Evolutionary conservation across 1,140 invertebrate genomes (phyloP), one percentile per base, ranked within the genome.

Genomic region (Philotrypesis tridentata): DNA sequence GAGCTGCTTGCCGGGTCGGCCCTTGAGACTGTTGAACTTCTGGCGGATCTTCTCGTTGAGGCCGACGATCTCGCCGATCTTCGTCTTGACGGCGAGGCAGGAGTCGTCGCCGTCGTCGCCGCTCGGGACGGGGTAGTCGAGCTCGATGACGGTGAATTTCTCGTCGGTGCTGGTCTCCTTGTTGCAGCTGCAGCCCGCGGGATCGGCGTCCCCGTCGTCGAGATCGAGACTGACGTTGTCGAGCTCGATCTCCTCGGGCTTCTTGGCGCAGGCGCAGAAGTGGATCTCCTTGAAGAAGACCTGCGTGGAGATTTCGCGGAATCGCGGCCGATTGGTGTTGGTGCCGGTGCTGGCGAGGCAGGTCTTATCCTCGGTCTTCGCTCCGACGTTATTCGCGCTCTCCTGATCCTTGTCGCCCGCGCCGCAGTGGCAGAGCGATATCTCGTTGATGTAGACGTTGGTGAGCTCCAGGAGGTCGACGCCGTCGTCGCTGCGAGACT

Each of bases 401-500:
- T n/a, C n/a, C n/a, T n/a, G n/a, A n/a, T n/a, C 27, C 9, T 29
- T 21, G 4, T 68, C 65, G 1, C 60, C 8, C n/a, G 23, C 33
- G 2, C 29, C 17, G 25, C 63, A 75, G 29, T 29, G 25, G 17
- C 73, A 76, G 6, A 75, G n/a, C 27, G 43, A 68, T 8, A 76
- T 40, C 25, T 81, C 72, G 60, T 81, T 81, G 1, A 76, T 61
- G 61, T 70, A 81, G 48, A 76, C n/a, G 40, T 75, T 80, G 1
- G 61, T 80, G 17, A 73, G 31, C 7, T 33, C 61, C 6, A 23
- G 5, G 23, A 6, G 5, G 27, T 70, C 43, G 8, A 55, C 63
- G 1, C 14, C 2, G 27, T 37, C 8, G 17, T 61, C 65, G 14
- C 23, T 70, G 14, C 8, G 17, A 5, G 37, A 75, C 11, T 55